A percentile compares a stretch with the other conserved stretches of the same genome.
Evolutionary conservation across 2,113 vertebrate genomes (phyloP).

Genomic region (Cranoglanis bouderius): DNA sequence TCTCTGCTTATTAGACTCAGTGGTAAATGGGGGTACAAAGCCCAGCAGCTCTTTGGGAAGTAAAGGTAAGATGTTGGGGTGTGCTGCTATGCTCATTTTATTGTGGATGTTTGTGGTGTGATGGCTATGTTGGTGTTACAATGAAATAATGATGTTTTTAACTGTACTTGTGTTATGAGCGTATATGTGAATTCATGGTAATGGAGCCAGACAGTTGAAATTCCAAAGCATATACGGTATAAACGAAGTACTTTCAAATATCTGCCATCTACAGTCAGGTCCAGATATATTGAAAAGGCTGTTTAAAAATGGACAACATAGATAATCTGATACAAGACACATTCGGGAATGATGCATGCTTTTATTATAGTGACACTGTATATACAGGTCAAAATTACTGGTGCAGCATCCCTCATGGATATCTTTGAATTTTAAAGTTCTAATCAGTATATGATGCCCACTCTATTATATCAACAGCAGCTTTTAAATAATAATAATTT

Average conservation of each 20-base stretch:
- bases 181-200: neutral
- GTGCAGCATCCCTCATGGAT: conserved; percentile 7
- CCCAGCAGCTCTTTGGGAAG: conserved; percentile 50
- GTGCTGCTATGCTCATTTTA: conserved; percentile 28
- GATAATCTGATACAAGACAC: conserved; percentile 8
- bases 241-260: neutral
- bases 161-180: neutral
- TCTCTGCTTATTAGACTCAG: conserved; percentile 57
- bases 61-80: conserved; percentile 57
- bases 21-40: conserved; percentile 55
- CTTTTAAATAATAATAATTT: neutral
- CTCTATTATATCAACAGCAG: neutral
- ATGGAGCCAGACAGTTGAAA: neutral
- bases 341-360: conserved; percentile 19
- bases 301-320: conserved; percentile 22
- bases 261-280: conserved; percentile 28
- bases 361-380: neutral
- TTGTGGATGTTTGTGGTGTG: conserved; percentile 45
- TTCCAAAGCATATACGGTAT: neutral
- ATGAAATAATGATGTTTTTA: conserved; percentile 2
- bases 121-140: conserved; percentile 10
- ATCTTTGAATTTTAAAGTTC: neutral
- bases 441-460: neutral
- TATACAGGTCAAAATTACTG: conserved; percentile 16
- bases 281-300: conserved; percentile 27